Conservation (phyloP, 2,113 vertebrate genomes). For the Cichladusa arquata region DNA sequence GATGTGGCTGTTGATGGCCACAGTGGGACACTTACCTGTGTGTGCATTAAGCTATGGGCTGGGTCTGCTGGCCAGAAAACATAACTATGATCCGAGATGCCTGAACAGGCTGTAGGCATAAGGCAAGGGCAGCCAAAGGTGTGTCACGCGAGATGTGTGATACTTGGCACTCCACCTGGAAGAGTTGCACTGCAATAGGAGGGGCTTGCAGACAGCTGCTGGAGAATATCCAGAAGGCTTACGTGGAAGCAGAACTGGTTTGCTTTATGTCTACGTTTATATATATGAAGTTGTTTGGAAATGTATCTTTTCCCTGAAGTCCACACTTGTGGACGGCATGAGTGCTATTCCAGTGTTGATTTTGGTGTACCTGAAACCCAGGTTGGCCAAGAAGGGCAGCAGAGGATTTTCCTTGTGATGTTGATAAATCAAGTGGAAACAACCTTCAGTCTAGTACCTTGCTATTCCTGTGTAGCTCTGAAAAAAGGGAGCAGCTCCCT, state of each 20-base stretch:
- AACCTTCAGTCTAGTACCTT: not conserved
- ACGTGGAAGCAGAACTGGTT: not conserved
- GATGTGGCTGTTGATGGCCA: not conserved
- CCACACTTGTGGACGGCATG: fast-evolving
- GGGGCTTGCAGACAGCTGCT: not conserved
- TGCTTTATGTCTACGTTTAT: not conserved
- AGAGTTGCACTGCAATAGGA: not conserved
- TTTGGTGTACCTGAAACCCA: not conserved
- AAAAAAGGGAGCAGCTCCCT: not conserved
- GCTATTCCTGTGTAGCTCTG: not conserved
- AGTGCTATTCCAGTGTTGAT: not conserved
- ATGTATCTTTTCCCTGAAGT: not conserved
- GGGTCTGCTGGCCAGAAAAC: not conserved
- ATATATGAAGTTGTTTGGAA: not conserved
- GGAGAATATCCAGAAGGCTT: not conserved
- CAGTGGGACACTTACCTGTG: not conserved
- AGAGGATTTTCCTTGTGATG: not conserved
- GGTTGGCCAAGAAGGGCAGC: not conserved
- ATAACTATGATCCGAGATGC: not conserved
- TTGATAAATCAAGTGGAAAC: not conserved
- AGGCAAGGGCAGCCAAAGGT: not conserved
- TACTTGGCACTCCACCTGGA: not conserved
- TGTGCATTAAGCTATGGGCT: not conserved
- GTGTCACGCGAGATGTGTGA: not conserved
- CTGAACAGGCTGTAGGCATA: not conserved